Evolutionary conservation across 2,797 vertebrate species (phyloP).

Genomic region (Heliangelus exortis): DNA sequence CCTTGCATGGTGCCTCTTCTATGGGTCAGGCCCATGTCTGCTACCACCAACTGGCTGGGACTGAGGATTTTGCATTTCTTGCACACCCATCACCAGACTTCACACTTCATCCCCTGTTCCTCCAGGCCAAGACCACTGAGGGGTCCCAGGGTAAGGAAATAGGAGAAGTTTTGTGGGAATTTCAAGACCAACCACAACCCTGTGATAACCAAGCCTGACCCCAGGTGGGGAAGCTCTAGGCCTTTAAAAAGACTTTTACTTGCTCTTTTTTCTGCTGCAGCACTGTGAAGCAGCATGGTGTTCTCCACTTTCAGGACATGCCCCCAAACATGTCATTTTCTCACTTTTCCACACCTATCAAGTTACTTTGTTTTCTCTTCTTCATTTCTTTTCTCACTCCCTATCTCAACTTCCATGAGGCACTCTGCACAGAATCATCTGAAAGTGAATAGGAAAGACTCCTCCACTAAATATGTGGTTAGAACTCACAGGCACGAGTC

Average conservation of each 20-base stretch:
- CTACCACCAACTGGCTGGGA: not conserved
- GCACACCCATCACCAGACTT: not conserved
- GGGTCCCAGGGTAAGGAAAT: not conserved
- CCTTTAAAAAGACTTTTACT: not conserved
- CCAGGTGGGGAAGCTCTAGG: not conserved
- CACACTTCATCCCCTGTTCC: not conserved
- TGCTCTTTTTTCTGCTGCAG: not conserved
- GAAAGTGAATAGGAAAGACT: not conserved
- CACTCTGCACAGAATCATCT: not conserved
- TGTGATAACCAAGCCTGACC: not conserved
- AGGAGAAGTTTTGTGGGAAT: not conserved
- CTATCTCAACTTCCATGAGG: not conserved
- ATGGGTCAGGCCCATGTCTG: rapidly evolving
- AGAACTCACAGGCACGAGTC: not conserved
- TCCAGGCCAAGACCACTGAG: not conserved
- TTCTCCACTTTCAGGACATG: not conserved
- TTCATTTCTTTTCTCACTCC: not conserved
- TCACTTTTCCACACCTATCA: not conserved
- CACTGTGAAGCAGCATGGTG: not conserved
- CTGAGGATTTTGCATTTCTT: not conserved
- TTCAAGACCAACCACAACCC: not conserved
- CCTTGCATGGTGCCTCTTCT: not conserved
- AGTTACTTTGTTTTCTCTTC: not conserved
- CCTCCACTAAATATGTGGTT: not conserved
- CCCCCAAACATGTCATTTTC: not conserved